phyloP scores from a whole-genome alignment of 2,797 vertebrate genomes.

The Centropyge bicolor region DNA sequence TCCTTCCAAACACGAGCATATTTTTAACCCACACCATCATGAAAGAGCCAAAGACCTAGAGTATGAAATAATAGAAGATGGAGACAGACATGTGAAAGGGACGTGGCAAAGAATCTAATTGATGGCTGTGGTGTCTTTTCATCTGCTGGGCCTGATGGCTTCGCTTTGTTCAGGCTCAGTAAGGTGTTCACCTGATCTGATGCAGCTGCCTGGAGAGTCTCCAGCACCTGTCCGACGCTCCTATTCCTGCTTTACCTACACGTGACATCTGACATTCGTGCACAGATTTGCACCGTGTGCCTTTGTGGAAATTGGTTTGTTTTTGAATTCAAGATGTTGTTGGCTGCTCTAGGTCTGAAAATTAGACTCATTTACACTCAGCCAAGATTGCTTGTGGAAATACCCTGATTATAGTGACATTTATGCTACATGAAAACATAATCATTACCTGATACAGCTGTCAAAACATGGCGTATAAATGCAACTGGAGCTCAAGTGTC shows the following conservation, averaged over 20 bases:
- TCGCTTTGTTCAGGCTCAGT: slow-evolving; percentile 46
- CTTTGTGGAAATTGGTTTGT: background rate
- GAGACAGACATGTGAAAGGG: background rate
- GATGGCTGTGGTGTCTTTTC: slow-evolving; percentile 1
- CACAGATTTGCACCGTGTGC: background rate
- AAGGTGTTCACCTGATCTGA: slow-evolving; percentile 52
- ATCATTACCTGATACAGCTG: background rate
- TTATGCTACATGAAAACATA: background rate
- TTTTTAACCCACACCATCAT: background rate
- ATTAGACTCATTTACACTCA: too few relatives aligned
- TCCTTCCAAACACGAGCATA: background rate
- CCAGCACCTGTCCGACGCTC: slow-evolving; percentile 49
- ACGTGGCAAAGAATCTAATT: background rate
- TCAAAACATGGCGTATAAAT: slow-evolving; percentile 21
- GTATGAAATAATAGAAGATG: background rate
- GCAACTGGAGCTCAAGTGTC: slow-evolving; percentile 26
- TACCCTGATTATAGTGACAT: background rate
- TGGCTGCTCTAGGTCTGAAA: too few relatives aligned
- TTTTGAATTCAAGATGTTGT: background rate
- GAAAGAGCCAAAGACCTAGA: background rate
- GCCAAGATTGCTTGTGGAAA: background rate
- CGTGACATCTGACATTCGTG: slow-evolving; percentile 5
- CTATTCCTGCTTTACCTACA: slow-evolving; percentile 10
- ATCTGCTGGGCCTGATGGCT: slow-evolving; percentile 35
- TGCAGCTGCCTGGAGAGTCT: slow-evolving; percentile 38